phyloP scores from a whole-genome alignment of 2,888 invertebrate species.

The Gymnoscelis rufifasciata region DNA sequence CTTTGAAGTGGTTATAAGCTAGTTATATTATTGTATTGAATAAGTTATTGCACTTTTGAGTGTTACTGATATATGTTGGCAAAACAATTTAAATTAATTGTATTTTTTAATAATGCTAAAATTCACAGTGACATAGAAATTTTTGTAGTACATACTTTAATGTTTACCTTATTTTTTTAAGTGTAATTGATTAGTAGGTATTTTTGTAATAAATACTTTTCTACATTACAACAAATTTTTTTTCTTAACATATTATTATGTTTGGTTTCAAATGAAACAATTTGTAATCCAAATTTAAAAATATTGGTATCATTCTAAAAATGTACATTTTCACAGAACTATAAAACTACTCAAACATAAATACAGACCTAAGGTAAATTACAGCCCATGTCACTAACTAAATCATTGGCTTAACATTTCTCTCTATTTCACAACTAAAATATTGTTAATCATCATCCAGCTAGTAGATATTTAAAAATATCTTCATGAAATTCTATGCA shows the following conservation, averaged over 20 bases:
- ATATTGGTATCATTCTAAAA: conserved; percentile 31
- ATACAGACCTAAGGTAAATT: too few species aligned
- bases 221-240: conserved; percentile 2
- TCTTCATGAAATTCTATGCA: neutral
- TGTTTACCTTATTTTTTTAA: neutral
- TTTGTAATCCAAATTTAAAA: neutral
- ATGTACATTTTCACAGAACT: conserved; percentile 42
- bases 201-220: conserved; percentile 18
- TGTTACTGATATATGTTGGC: too few species aligned
- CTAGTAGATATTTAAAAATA: neutral
- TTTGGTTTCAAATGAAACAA: too few species aligned
- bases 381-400: conserved; percentile 20
- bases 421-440: conserved; percentile 25
- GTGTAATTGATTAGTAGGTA: neutral
- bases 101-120: too few species aligned
- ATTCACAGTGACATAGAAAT: too few species aligned
- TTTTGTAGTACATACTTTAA: too few species aligned
- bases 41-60: neutral
- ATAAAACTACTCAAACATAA: conserved; percentile 30
- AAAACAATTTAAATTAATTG: too few species aligned
- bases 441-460: conserved; percentile 21
- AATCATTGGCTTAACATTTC: conserved; percentile 30
- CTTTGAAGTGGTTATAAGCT: neutral
- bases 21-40: neutral
- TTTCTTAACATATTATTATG: neutral